Conservation (phyloP, 2,888 invertebrate species). For the Malacosoma neustria region DNA sequence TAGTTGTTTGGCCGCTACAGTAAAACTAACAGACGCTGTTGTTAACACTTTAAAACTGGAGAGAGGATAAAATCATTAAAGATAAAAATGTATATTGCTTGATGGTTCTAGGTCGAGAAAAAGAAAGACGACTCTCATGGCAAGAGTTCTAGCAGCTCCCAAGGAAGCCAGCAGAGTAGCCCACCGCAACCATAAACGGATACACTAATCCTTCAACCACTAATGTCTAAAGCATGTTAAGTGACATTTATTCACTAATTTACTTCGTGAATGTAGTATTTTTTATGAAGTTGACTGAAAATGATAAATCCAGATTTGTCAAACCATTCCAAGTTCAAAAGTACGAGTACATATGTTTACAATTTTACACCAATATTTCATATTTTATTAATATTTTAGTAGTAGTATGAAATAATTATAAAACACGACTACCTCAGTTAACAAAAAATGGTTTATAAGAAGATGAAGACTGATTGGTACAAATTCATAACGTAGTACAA, state of each 20-base stretch:
- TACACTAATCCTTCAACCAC: background rate
- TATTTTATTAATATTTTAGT: background rate
- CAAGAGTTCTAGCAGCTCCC: constrained; percentile 55
- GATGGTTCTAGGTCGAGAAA: constrained; percentile 58
- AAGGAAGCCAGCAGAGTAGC: constrained; percentile 45
- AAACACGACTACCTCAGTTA: constrained; percentile 44
- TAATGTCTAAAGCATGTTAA: constrained; percentile 1
- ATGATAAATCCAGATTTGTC: background rate
- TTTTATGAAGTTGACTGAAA: background rate
- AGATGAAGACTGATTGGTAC: constrained; percentile 67
- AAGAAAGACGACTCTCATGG: constrained; percentile 50
- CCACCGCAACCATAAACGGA: constrained; percentile 38
- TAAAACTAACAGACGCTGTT: no score
- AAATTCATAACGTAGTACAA: constrained; percentile 59
- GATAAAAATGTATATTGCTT: no score
- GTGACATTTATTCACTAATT: constrained; percentile 16
- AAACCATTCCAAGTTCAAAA: background rate
- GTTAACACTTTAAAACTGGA: no score
- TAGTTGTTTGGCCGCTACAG: no score
- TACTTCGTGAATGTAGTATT: constrained; percentile 7
- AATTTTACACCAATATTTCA: background rate
- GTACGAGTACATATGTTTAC: background rate
- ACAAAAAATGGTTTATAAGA: constrained; percentile 32
- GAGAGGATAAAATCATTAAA: no score
- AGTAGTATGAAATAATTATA: constrained; percentile 8